Conservation (phyloP, 2,797 vertebrate species). For the Anolis apletophallus region DNA sequence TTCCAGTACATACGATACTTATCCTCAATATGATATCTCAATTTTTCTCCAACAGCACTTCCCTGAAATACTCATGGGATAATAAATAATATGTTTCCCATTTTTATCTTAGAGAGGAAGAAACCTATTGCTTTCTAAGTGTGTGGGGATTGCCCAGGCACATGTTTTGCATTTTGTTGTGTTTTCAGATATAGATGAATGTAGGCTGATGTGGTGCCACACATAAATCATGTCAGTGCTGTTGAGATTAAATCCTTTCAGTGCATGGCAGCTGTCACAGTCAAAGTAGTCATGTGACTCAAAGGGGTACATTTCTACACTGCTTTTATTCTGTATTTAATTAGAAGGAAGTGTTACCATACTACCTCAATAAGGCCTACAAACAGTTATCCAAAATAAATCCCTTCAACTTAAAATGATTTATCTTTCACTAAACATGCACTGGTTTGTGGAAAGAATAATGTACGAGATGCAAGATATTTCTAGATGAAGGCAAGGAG, state of each 20-base stretch:
- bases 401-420: background rate
- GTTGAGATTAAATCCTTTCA: background rate
- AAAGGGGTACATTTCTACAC: conserved; percentile 11
- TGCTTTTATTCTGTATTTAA: background rate
- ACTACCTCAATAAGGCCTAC: background rate
- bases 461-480: background rate
- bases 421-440: background rate
- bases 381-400: background rate
- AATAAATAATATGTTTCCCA: conserved; percentile 17
- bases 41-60: conserved; percentile 5
- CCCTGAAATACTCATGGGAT: background rate
- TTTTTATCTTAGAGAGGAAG: conserved; percentile 10
- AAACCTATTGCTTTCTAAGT: conserved; percentile 34
- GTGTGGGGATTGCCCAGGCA: conserved; percentile 26
- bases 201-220: background rate
- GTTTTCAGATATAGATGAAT: background rate
- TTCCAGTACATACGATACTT: background rate
- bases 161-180: background rate
- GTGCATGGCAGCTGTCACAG: background rate
- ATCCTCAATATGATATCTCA: background rate
- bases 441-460: background rate
- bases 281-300: background rate
- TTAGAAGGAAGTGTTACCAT: background rate
- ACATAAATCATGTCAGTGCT: conserved; percentile 6
- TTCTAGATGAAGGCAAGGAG: background rate